Evolutionary conservation across 2,888 invertebrate genomes (phyloP).

Genomic region (Empis livida): DNA sequence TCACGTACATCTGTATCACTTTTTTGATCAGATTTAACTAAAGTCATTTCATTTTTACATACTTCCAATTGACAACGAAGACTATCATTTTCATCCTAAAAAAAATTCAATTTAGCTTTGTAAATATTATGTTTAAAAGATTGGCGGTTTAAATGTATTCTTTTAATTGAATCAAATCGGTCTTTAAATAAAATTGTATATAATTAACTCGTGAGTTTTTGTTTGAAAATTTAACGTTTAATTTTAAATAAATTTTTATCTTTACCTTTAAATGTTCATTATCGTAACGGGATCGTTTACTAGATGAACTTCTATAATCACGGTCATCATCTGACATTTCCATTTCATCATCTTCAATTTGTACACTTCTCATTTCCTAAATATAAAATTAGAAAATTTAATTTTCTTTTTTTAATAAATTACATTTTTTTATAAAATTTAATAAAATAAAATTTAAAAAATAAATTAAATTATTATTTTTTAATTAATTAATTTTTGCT

Average conservation of each 20-base stretch:
- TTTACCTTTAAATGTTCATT: conserved; percentile 31
- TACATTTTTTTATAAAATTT: neutral
- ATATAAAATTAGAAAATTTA: conserved; percentile 8
- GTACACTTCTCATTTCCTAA: conserved; percentile 33
- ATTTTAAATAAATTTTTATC: too few relatives aligned
- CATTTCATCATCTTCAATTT: conserved; percentile 68
- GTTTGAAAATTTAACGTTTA: too few relatives aligned
- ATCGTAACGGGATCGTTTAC: conserved; percentile 33
- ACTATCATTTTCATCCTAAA: conserved; percentile 76
- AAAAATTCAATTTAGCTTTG: neutral
- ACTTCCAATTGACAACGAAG: conserved; percentile 84
- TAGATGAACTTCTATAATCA: conserved; percentile 32
- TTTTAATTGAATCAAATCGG: neutral
- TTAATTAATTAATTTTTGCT: too few relatives aligned
- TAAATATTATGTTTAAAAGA: too few relatives aligned
- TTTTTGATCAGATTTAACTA: conserved; percentile 68
- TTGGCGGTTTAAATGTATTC: neutral
- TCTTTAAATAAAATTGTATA: too few relatives aligned
- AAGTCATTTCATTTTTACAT: conserved; percentile 84
- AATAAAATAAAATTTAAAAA: neutral
- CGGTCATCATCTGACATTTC: conserved; percentile 71
- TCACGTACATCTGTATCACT: conserved; percentile 71
- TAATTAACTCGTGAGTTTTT: too few relatives aligned
- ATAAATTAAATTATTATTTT: neutral
- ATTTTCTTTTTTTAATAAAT: neutral